Evolutionary conservation across 2,797 vertebrate genomes (phyloP).

Genomic region (Darevskia mixta): DNA sequence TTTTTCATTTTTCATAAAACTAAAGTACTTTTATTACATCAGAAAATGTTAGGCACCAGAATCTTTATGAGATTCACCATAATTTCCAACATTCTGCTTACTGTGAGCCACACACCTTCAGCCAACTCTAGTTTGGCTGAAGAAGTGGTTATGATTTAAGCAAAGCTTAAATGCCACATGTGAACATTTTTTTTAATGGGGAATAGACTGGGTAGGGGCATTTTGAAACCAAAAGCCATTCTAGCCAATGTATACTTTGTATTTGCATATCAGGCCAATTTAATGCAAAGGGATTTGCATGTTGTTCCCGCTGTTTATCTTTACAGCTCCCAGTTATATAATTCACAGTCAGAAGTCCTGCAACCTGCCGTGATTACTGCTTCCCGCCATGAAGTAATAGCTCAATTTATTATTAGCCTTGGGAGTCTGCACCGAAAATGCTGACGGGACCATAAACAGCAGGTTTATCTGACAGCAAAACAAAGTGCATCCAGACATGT

Average conservation of each 20-base stretch:
- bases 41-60: background rate
- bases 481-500: fast-evolving
- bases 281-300: background rate
- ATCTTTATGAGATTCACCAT: background rate
- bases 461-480: conserved; percentile 20
- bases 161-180: no score
- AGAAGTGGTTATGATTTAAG: no score
- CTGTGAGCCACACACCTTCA: background rate
- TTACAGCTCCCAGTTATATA: background rate
- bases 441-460: background rate
- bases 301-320: background rate
- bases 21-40: background rate
- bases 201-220: background rate
- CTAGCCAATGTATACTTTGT: background rate
- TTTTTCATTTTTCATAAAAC: background rate
- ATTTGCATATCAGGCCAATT: background rate
- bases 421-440: conserved; percentile 25
- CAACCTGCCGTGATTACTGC: background rate
- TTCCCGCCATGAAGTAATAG: background rate
- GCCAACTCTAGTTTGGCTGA: background rate
- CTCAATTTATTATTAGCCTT: background rate
- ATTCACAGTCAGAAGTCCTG: conserved; percentile 17
- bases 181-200: background rate
- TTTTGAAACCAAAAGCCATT: background rate
- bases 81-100: no score